Percentiles rank a stretch among this genome's conserved stretches.
These are phyloP conservation scores for Oreotrochilus melanogaster DNA, from an alignment of 2,113 vertebrate species.

Conservation along the genomic window DNA sequence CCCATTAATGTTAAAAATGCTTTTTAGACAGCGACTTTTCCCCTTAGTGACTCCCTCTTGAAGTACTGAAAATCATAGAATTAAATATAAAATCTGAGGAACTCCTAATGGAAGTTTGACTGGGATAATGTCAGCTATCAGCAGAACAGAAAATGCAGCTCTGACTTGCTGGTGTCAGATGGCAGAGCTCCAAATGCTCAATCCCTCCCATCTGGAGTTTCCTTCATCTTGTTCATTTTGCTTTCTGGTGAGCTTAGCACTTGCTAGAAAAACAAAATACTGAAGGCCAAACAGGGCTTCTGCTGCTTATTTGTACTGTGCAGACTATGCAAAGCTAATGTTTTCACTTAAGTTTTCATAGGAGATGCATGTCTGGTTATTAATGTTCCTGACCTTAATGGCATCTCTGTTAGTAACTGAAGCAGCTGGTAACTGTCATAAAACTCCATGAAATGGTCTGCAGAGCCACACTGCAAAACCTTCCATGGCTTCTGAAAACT, in stretches of 20 bases:
- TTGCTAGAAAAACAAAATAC: constrained; percentile 40
- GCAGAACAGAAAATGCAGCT: neutral
- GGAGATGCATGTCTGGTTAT: neutral
- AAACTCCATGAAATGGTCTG: neutral
- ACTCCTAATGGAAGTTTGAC: neutral
- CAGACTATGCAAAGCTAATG: neutral
- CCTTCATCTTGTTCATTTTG: constrained; percentile 32
- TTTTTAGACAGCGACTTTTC: neutral
- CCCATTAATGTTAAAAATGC: neutral
- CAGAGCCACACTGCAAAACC: constrained; percentile 2
- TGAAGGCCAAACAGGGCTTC: neutral
- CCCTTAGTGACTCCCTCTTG: neutral
- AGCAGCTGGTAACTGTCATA: neutral
- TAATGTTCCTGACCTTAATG: neutral
- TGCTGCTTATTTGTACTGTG: neutral
- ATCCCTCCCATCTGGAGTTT: constrained; percentile 23
- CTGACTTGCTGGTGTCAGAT: neutral
- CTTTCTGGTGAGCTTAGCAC: constrained; percentile 2
- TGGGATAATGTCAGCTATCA: neutral
- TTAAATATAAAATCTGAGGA: neutral
- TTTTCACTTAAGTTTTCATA: neutral
- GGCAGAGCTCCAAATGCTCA: constrained; percentile 13
- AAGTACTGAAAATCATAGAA: neutral
- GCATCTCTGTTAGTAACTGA: neutral
- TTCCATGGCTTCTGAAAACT: neutral